phyloP scores from a whole-genome alignment of 2,797 vertebrate species.

The Vespertilio murinus region DNA sequence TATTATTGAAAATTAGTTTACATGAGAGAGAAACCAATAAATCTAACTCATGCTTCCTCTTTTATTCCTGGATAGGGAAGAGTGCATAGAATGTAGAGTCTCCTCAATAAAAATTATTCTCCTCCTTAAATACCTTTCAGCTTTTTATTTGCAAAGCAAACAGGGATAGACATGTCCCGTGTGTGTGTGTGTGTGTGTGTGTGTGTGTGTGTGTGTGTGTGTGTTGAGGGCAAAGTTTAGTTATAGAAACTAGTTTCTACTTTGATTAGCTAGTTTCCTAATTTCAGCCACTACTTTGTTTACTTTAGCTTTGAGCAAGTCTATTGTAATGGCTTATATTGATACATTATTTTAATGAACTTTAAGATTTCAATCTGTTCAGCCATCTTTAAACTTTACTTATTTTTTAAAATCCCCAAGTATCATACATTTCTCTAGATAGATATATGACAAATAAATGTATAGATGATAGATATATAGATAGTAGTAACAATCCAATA shows the following conservation, averaged over 20 bases:
- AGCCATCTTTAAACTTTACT: background rate
- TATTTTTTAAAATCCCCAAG: background rate
- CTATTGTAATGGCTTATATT: background rate
- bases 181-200: background rate
- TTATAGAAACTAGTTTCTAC: background rate
- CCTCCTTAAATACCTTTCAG: background rate
- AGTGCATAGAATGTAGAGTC: background rate
- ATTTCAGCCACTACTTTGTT: background rate
- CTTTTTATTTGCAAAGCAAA: background rate
- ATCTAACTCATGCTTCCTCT: accelerated
- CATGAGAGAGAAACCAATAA: too few relatives aligned
- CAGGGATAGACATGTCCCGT: accelerated
- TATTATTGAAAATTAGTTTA: background rate
- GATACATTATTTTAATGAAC: background rate
- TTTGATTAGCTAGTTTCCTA: background rate
- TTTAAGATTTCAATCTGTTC: background rate
- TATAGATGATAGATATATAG: too few relatives aligned
- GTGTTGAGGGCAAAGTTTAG: background rate
- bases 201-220: background rate
- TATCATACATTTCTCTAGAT: background rate
- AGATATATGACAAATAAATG: background rate
- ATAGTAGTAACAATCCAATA: background rate
- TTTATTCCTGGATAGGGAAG: background rate
- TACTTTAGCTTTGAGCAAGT: background rate
- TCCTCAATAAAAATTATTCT: background rate